Evolutionary conservation across 2,797 vertebrate genomes (phyloP).

Genomic region (Champsocephalus esox): DNA sequence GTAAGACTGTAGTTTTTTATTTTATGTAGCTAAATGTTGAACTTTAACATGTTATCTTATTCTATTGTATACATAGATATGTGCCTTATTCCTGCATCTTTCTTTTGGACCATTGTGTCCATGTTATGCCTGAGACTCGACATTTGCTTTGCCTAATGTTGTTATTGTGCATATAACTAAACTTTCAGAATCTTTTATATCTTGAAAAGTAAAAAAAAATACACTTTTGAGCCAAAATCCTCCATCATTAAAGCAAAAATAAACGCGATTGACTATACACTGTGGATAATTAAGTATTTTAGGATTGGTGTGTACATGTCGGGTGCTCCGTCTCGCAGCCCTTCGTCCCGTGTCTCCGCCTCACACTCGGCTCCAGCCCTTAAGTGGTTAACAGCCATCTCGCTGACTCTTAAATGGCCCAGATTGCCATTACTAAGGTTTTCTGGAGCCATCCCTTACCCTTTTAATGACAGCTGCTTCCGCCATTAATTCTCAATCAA

Average conservation of each 20-base stretch:
- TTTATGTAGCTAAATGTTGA: no score
- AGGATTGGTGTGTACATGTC: not conserved
- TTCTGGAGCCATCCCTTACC: constrained; percentile 70
- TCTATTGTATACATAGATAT: no score
- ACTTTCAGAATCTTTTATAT: no score
- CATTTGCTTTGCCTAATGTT: no score
- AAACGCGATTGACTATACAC: no score
- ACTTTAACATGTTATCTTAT: no score
- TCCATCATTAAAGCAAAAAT: not conserved
- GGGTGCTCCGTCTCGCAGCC: constrained; percentile 20
- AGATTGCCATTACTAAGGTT: constrained; percentile 76
- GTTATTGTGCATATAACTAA: no score
- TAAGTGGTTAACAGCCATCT: constrained; percentile 76
- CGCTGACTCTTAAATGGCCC: constrained; percentile 75
- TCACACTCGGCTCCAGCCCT: constrained; percentile 44
- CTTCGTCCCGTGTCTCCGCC: constrained; percentile 36
- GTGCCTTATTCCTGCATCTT: no score
- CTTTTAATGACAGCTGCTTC: constrained; percentile 81
- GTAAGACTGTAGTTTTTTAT: no score
- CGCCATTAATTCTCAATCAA: constrained; percentile 83
- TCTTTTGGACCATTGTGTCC: no score
- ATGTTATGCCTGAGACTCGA: no score
- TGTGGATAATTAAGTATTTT: not conserved
- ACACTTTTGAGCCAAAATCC: not conserved
- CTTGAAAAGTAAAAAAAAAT: not conserved